Evolutionary conservation across 2,888 invertebrate species (phyloP).

Genomic region (Xestia c-nigrum): DNA sequence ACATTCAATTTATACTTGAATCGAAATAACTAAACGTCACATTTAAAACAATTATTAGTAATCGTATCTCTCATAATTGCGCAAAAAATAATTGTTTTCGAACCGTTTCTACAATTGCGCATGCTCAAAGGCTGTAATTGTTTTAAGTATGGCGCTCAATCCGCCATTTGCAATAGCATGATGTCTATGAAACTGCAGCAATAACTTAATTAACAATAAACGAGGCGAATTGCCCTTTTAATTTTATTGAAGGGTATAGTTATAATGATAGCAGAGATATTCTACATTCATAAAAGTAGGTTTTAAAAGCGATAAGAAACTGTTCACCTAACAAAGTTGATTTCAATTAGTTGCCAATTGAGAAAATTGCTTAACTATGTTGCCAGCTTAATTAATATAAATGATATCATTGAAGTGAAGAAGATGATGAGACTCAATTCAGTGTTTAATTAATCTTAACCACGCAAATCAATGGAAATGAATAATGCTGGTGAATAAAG

Average conservation of each 20-base stretch:
- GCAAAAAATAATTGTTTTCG: slow-evolving; percentile 23
- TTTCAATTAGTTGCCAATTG: slow-evolving; percentile 41
- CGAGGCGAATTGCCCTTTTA: slow-evolving; percentile 9
- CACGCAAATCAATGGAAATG: background rate
- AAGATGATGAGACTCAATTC: background rate
- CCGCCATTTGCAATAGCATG: slow-evolving; percentile 34
- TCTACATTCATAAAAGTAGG: slow-evolving; percentile 27
- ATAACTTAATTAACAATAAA: slow-evolving; percentile 40
- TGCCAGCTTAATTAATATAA: slow-evolving; percentile 10
- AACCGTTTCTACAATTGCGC: slow-evolving; percentile 28
- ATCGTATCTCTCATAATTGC: background rate
- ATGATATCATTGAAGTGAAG: background rate
- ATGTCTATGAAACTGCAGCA: slow-evolving; percentile 31
- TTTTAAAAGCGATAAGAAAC: slow-evolving; percentile 22
- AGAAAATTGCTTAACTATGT: slow-evolving; percentile 31
- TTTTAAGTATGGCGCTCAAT: slow-evolving; percentile 40
- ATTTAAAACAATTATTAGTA: slow-evolving; percentile 32
- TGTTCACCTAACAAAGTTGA: background rate
- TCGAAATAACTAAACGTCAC: slow-evolving; percentile 20
- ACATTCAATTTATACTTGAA: slow-evolving; percentile 42
- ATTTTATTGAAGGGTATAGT: slow-evolving; percentile 16
- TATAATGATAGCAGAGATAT: slow-evolving; percentile 26
- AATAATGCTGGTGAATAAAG: background rate
- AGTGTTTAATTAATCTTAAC: background rate
- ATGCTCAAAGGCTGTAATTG: slow-evolving; percentile 19